A percentile compares a stretch with the other conserved stretches of the same genome.
Evolutionary conservation across 2,113 vertebrate species (phyloP).

Genomic region (Podilymbus podiceps): DNA sequence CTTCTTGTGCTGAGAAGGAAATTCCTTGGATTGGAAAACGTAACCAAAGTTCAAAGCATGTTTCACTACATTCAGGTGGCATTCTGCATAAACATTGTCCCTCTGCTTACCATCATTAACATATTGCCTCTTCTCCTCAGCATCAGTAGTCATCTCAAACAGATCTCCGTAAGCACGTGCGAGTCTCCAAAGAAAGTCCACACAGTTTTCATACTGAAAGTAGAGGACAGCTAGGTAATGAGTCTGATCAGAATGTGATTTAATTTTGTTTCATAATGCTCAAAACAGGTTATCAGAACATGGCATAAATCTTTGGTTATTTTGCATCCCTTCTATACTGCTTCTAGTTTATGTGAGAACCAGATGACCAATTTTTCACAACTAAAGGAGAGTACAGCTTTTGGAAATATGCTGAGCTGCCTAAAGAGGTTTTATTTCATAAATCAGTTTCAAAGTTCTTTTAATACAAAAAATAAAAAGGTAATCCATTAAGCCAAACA

Average conservation of each 20-base stretch:
- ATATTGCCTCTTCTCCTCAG: constrained; percentile 84
- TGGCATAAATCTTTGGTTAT: neutral
- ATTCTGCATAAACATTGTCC: neutral
- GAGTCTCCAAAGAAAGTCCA: constrained; percentile 88
- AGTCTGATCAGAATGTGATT: neutral
- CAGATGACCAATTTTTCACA: neutral
- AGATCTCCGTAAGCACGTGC: constrained; percentile 86
- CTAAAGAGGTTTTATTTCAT: neutral
- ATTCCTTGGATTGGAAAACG: neutral
- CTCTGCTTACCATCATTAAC: constrained; percentile 81
- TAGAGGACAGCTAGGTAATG: neutral
- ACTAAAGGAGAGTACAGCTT: neutral
- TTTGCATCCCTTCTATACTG: neutral
- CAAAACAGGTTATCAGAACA: neutral
- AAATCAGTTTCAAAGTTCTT: neutral
- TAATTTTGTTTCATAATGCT: neutral
- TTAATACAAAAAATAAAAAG: neutral
- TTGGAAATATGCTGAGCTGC: neutral
- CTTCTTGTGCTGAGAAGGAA: no score
- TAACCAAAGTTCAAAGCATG: neutral
- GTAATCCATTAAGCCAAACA: neutral
- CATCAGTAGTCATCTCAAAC: constrained; percentile 80
- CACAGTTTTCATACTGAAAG: constrained; percentile 81
- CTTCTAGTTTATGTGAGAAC: neutral
- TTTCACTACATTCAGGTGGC: neutral